Evolutionary conservation across 2,888 invertebrate genomes (phyloP), one percentile per base, ranked within the genome.

Genomic region (Epirrhoe alternata): DNA sequence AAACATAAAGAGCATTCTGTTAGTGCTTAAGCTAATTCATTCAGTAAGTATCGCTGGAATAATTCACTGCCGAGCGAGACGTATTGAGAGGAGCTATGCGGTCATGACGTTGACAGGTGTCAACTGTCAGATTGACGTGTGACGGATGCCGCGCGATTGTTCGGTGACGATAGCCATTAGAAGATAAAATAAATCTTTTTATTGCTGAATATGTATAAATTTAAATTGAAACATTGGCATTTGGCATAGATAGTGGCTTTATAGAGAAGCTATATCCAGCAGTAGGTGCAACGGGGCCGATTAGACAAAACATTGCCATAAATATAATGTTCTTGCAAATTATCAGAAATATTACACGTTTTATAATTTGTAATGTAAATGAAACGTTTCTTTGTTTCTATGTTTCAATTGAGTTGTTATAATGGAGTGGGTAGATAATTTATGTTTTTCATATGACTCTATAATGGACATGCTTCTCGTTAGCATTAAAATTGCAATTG

Each of bases 91-190:
- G 62, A 66, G 61, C 61, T 62, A 71, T 65, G 64, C 67, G 61
- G 65, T 68, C 69, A 67, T 63, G 61, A 57, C 63, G 54, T 49
- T 66, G 71, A 66, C 69, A 68, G 68, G 12, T 69, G 69, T 68
- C 72, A 73, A 61, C 49, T 71, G 73, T 67, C 71, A 72, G 70
- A 71, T 73, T 71, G 73, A 72, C 70, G 72, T 52, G 49, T 68
- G 71, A 68, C 55, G 58, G 63, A 64, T 62, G 59, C 53, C 66
- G 57, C 50, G 61, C 66, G 35, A 64, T 62, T 67, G 65, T 68
- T 47, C 33, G 52, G 6, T 14, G 35, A 50, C 50, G 47, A 59
- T 62, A 55, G 42, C 51, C 42, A 61, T 17, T 56, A 50, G 14
- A 60, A 35, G 45, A 65, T 61, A 56, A 42, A 52, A 57, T 57